Evolutionary conservation across 2,888 invertebrate genomes (phyloP).

Genomic region (Artemia sinica): DNA sequence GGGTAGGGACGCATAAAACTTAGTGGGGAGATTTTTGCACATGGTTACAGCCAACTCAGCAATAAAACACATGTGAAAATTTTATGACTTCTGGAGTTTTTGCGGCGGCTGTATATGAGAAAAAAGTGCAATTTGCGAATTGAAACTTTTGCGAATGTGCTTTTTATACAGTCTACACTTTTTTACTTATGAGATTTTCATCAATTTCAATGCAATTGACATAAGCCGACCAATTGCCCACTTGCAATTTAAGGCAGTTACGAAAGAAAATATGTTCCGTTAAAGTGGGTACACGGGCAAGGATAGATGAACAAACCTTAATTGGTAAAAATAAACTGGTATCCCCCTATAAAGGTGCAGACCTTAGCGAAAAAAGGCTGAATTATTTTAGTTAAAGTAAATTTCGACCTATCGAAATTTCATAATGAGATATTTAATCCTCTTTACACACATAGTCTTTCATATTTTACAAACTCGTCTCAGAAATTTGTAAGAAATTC

Average conservation of each 20-base stretch:
- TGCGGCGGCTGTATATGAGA: not conserved
- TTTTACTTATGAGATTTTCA: too few relatives aligned
- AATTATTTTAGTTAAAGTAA: too few relatives aligned
- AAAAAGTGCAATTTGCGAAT: not conserved
- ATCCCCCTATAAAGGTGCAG: not conserved
- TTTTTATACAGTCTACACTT: too few relatives aligned
- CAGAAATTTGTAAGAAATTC: too few relatives aligned
- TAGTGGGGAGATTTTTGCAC: not conserved
- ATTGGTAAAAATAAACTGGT: not conserved
- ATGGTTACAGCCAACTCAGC: not conserved
- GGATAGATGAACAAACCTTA: not conserved
- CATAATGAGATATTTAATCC: too few relatives aligned
- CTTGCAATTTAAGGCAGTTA: not conserved
- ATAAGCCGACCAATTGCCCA: too few relatives aligned
- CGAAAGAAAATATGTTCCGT: conserved; percentile 3
- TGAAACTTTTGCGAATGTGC: not conserved
- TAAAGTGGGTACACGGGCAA: not conserved
- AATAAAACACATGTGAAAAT: conserved; percentile 9
- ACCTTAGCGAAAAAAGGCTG: too few relatives aligned
- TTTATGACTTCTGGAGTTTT: not conserved
- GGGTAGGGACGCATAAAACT: conserved; percentile 13
- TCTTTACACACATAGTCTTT: too few relatives aligned
- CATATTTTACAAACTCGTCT: too few relatives aligned
- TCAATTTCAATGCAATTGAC: too few relatives aligned
- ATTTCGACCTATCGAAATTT: too few relatives aligned